Percentiles rank a stretch among this genome's conserved stretches.
Conservation (phyloP, 2,888 invertebrate species). For the Cosmorhoe ocellata region DNA sequence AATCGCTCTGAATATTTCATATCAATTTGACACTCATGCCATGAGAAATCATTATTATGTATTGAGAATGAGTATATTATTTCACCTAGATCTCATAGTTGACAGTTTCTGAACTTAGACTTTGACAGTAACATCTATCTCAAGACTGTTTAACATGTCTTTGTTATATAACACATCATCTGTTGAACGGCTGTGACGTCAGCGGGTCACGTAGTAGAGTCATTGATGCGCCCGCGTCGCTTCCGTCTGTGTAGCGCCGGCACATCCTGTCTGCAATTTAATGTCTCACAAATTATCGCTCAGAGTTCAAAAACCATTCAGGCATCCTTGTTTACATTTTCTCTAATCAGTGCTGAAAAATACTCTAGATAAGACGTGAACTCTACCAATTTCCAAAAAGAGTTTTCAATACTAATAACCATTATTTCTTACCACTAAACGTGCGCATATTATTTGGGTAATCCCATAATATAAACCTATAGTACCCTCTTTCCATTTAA, state of each 20-base stretch:
- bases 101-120: too few species aligned
- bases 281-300: constrained; percentile 33
- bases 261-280: constrained; percentile 67
- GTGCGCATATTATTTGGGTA: background rate
- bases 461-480: background rate
- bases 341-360: background rate
- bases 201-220: constrained; percentile 57
- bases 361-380: background rate
- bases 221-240: constrained; percentile 68
- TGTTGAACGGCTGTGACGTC: constrained; percentile 47
- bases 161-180: constrained; percentile 19
- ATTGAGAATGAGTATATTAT: too few species aligned
- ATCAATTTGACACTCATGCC: too few species aligned
- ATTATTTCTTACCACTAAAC: too few species aligned
- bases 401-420: too few species aligned
- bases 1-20: background rate
- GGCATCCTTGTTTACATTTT: constrained; percentile 15
- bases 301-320: constrained; percentile 16
- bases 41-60: too few species aligned
- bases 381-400: background rate
- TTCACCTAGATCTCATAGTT: too few species aligned
- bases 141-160: constrained; percentile 6
- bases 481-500: constrained; percentile 10
- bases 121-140: background rate
- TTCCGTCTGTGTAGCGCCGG: constrained; percentile 72